Conservation (phyloP, 2,888 invertebrate species). For the Hemistola chrysoprasaria region DNA sequence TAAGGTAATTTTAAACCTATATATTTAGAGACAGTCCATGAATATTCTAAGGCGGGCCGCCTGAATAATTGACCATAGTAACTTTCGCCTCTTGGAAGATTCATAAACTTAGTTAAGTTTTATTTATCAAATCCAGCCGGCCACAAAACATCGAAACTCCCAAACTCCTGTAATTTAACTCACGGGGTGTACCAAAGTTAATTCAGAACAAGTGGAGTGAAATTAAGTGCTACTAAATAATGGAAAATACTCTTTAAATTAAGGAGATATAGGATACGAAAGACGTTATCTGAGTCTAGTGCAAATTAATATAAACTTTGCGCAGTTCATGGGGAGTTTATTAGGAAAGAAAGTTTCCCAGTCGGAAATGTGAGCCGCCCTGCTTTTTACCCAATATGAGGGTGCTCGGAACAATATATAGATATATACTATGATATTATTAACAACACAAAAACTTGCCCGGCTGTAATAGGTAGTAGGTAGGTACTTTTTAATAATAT, state of each 20-base stretch:
- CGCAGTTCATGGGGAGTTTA: constrained; percentile 24
- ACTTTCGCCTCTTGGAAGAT: constrained; percentile 27
- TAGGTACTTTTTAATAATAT: too few species aligned
- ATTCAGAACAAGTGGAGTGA: constrained; percentile 33
- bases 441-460: too few species aligned
- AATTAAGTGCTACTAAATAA: constrained; percentile 36
- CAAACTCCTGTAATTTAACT: constrained; percentile 33
- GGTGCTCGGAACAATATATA: too few species aligned
- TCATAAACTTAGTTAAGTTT: constrained; percentile 33
- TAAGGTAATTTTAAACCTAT: not conserved
- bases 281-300: constrained; percentile 27
- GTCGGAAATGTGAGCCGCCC: constrained; percentile 16
- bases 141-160: constrained; percentile 28
- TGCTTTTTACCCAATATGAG: constrained; percentile 11
- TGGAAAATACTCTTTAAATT: constrained; percentile 32
- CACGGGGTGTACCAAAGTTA: constrained; percentile 32
- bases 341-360: constrained; percentile 23
- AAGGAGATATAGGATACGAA: constrained; percentile 29
- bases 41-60: constrained; percentile 13
- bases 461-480: too few species aligned
- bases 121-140: constrained; percentile 31
- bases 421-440: too few species aligned
- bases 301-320: constrained; percentile 26
- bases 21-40: constrained; percentile 12
- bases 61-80: constrained; percentile 20